Evolutionary conservation across 2,888 invertebrate genomes (phyloP).

Genomic region (Diloba caeruleocephala): DNA sequence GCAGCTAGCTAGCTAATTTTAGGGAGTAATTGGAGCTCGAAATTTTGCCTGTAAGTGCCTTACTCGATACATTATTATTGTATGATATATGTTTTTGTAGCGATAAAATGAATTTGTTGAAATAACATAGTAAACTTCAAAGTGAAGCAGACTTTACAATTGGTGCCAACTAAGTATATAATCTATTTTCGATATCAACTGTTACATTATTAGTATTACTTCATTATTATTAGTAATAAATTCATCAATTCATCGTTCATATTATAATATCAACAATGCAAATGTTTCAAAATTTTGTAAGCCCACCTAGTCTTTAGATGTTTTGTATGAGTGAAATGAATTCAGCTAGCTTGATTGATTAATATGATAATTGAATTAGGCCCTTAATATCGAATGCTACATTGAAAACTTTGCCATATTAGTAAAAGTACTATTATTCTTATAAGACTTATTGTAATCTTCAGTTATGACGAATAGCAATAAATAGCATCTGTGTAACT

Average conservation of each 20-base stretch:
- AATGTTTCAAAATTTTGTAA: conserved; percentile 77
- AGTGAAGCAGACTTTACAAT: conserved; percentile 37
- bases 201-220: conserved; percentile 62
- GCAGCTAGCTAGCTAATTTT: conserved; percentile 72
- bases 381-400: conserved; percentile 82
- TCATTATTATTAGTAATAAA: conserved; percentile 52
- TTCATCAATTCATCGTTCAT: conserved; percentile 54
- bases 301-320: conserved; percentile 88
- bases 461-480: conserved; percentile 77
- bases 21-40: conserved; percentile 56
- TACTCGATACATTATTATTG: conserved; percentile 49
- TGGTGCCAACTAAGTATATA: conserved; percentile 69
- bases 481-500: conserved; percentile 83
- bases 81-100: conserved; percentile 27
- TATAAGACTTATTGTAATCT: conserved; percentile 84
- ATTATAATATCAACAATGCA: conserved; percentile 56
- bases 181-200: conserved; percentile 62
- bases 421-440: conserved; percentile 86
- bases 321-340: conserved; percentile 75
- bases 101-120: conserved; percentile 21
- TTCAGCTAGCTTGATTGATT: conserved; percentile 77
- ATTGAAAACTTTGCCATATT: conserved; percentile 90
- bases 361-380: conserved; percentile 78
- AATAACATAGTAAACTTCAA: conserved; percentile 28
- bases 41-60: conserved; percentile 63